Percentiles rank a stretch among this genome's conserved stretches.
These are phyloP conservation scores for Ephydatia muelleri DNA, from an alignment of 37 sponge, comb jelly and placozoan genomes.

Conservation along the genomic window DNA sequence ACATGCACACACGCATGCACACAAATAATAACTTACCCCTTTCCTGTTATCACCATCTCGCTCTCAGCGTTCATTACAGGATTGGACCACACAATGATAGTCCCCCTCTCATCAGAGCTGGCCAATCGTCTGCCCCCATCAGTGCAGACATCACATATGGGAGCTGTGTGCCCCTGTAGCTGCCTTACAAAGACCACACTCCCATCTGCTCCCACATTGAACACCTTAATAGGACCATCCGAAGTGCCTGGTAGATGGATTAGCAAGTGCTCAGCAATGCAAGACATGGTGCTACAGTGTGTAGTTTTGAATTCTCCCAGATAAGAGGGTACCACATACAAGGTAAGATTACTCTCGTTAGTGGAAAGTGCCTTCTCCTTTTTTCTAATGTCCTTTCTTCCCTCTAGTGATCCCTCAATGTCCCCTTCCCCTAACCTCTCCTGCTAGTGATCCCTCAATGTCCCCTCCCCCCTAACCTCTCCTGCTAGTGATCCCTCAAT, in stretches of 20 bases:
- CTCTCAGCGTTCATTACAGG: not conserved
- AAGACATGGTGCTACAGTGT: too few species aligned
- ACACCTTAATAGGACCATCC: slow-evolving; percentile 45
- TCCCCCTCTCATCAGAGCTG: slow-evolving; percentile 67
- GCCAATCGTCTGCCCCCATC: slow-evolving; percentile 23
- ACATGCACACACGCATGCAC: not conserved
- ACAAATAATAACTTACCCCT: slow-evolving; percentile 14
- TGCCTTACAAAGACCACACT: slow-evolving; percentile 29
- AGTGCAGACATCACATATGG: slow-evolving; percentile 22
- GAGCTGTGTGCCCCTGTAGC: slow-evolving; percentile 22
- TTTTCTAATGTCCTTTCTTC: too few species aligned
- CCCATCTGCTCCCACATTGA: slow-evolving; percentile 23
- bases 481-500: too few species aligned
- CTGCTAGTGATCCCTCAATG: too few species aligned
- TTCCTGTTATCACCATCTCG: slow-evolving; percentile 4
- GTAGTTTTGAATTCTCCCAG: too few species aligned
- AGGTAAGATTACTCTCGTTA: too few species aligned
- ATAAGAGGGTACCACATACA: too few species aligned
- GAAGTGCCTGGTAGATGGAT: slow-evolving; percentile 66
- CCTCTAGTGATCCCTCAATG: too few species aligned
- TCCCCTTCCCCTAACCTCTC: too few species aligned
- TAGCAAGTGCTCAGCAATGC: too few species aligned
- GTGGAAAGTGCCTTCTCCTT: too few species aligned
- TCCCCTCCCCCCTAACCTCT: too few species aligned
- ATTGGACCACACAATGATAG: slow-evolving; percentile 61